Evolutionary conservation across 2,797 vertebrate genomes (phyloP).

Genomic region (Coregonus sp.): DNA sequence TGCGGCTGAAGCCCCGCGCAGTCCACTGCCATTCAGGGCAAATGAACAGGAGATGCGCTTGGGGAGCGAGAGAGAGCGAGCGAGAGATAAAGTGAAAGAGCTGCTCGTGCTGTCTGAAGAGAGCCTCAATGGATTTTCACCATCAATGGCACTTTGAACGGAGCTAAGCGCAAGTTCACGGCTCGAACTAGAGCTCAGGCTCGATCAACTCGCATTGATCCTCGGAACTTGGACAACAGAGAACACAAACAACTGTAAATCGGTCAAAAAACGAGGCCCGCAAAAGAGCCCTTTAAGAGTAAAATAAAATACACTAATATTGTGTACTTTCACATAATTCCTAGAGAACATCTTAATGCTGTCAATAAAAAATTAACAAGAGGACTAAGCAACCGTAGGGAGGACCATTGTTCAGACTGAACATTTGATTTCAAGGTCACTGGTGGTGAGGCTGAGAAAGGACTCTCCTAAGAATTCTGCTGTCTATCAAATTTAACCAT

Average conservation of each 20-base stretch:
- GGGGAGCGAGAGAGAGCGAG: conserved; percentile 25
- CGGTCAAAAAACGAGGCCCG: too few relatives aligned
- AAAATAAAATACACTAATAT: too few relatives aligned
- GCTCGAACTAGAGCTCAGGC: background rate
- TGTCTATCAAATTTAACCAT: too few relatives aligned
- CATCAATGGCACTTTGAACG: background rate
- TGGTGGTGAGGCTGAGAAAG: too few relatives aligned
- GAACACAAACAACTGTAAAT: background rate
- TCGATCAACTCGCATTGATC: background rate
- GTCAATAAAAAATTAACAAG: too few relatives aligned
- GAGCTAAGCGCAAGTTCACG: background rate
- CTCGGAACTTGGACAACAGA: background rate
- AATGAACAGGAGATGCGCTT: conserved; percentile 17
- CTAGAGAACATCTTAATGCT: too few relatives aligned
- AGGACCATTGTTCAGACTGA: too few relatives aligned
- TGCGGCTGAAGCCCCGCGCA: conserved; percentile 41
- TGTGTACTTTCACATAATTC: too few relatives aligned
- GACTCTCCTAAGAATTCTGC: too few relatives aligned
- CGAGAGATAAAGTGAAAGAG: conserved; percentile 5
- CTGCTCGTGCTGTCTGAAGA: background rate
- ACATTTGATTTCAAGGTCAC: too few relatives aligned
- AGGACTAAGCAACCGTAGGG: too few relatives aligned
- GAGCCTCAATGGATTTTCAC: background rate
- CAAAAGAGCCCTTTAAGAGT: too few relatives aligned
- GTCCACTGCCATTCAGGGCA: conserved; percentile 30